Evolutionary conservation across 2,797 vertebrate species (phyloP).

Genomic region (Aquila chrysaetos): DNA sequence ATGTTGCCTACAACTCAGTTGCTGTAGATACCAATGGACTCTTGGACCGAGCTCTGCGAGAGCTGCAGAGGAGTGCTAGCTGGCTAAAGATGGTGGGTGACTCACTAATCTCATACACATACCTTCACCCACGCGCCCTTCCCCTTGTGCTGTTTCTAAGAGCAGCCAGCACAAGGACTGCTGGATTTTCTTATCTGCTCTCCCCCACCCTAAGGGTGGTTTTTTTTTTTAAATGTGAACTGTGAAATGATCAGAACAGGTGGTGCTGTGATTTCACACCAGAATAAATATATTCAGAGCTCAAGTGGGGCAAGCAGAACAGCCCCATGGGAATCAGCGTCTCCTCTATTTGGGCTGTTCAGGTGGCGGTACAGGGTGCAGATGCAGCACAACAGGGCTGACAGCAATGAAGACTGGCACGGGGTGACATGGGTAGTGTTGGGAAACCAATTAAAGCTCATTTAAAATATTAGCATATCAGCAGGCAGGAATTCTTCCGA

Average conservation of each 20-base stretch:
- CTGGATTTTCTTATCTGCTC: neutral
- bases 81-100: neutral
- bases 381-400: neutral
- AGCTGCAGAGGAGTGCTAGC: neutral
- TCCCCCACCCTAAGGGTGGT: neutral
- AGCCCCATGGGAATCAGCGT: neutral
- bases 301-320: neutral
- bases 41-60: neutral
- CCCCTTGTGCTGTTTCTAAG: neutral
- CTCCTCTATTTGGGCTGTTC: neutral
- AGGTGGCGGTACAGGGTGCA: neutral
- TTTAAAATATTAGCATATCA: slow-evolving; percentile 7
- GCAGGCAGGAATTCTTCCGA: neutral
- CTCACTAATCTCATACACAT: accelerated
- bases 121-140: neutral
- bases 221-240: neutral
- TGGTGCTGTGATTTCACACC: neutral
- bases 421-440: neutral
- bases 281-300: neutral
- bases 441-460: neutral
- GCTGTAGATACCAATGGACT: accelerated
- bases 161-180: neutral
- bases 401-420: neutral
- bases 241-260: neutral
- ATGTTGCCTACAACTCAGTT: accelerated